Evolutionary conservation across 2,113 vertebrate species (phyloP).

Genomic region (Hucho hucho): DNA sequence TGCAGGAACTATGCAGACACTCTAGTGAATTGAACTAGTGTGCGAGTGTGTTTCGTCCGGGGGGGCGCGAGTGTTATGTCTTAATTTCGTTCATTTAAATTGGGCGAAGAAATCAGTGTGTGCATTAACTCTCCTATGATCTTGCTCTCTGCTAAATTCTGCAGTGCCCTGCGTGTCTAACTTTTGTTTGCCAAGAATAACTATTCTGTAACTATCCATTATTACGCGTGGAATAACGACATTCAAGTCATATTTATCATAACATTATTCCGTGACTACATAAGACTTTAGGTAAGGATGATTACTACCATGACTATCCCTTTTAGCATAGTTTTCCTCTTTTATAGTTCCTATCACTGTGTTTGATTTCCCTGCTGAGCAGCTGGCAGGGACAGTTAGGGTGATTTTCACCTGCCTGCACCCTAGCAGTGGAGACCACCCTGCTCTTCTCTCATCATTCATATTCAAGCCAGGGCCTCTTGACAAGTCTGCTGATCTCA

Average conservation of each 20-base stretch:
- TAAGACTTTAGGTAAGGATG: background rate
- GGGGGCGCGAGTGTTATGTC: slow-evolving; percentile 79
- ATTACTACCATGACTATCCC: background rate
- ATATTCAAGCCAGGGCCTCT: slow-evolving; percentile 83
- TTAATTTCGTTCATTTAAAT: slow-evolving; percentile 81
- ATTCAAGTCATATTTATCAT: background rate
- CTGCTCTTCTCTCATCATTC: slow-evolving; percentile 82
- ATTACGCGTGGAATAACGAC: background rate
- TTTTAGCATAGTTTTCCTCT: slow-evolving; percentile 24
- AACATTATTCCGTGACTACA: background rate
- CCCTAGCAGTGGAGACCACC: slow-evolving; percentile 74
- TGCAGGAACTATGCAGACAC: slow-evolving; percentile 85
- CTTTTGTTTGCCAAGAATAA: background rate
- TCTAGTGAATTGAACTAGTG: slow-evolving; percentile 83
- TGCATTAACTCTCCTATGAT: background rate
- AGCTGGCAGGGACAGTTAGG: slow-evolving; percentile 71
- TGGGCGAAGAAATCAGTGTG: background rate
- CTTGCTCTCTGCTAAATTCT: background rate
- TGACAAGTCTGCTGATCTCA: slow-evolving; percentile 84
- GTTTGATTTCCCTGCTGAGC: slow-evolving; percentile 61
- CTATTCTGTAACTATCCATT: no score
- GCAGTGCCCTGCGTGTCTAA: background rate
- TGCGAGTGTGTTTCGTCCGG: slow-evolving; percentile 60
- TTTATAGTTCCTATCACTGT: slow-evolving; percentile 48
- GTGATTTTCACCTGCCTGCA: slow-evolving; percentile 73